Base-by-base conservation (phyloP, 2,113 vertebrate genomes). In the Notothenia coriiceps region DNA sequence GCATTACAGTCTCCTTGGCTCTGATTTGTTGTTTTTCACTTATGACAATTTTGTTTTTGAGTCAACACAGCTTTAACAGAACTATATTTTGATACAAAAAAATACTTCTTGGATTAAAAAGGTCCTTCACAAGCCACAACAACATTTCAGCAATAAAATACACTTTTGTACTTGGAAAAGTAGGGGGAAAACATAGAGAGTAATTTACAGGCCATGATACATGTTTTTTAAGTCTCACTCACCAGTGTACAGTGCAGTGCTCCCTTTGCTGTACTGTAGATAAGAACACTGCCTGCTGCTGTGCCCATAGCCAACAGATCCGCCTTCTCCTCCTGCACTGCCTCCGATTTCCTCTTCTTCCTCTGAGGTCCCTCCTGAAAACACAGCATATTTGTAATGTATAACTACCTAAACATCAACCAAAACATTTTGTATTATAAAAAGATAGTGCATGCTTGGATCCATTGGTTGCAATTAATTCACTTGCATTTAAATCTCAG, bases 321-420 rank as follows among this genome's bases (percentile, higher is more conserved):
- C 29, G 94, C 90, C 86, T 96, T 96, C 80, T 95, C 94, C 86
- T 93, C 93, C 85, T 89, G 95, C 46, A 25, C 91, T 7, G 76
- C 94, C 91, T 99, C 98, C 0, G 97, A 99, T 96, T 97, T 98
- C 94, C 98, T 94, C 90, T 97, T 99, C 94, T 99, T 99, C 93
- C 97, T 97, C 93, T 96, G 97, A 18, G 97, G 98, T 1, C 96
- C 96, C 87, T 99, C 98, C 98, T 99, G 82, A 62, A 54, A 86
- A 71, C 44, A 90, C 8, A 74, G 18, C 43, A 67, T 2, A 74
- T 12, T 18, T 18, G 2, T 8, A 2, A 4, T 33, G 5, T 15
- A 22, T 4, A 10, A 43, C n/a, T 17, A 35, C 4, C 0, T 11
- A 18, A 13, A 18, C 4, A 43, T 18, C 1, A 14, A 40, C 7